phyloP scores from a whole-genome alignment of 2,797 vertebrate species.

The Sebastes elongatus region DNA sequence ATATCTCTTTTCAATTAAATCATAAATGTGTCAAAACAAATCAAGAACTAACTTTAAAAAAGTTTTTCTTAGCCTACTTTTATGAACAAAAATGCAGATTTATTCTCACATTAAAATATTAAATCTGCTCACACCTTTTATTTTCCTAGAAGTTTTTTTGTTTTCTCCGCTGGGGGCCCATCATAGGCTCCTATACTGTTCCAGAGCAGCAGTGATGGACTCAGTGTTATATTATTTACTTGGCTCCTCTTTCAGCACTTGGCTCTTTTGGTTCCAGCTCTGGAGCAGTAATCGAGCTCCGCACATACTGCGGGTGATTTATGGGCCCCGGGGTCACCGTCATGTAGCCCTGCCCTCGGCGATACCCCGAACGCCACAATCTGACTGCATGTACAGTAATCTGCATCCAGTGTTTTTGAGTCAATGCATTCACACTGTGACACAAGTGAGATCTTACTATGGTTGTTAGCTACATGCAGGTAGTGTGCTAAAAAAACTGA shows the following conservation, averaged over 20 bases:
- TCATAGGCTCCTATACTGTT: constrained; percentile 11
- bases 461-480: not conserved
- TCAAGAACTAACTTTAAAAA: not conserved
- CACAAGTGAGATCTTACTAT: not conserved
- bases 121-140: not conserved
- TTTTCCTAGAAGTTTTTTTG: not conserved
- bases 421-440: not conserved
- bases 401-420: not conserved
- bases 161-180: not conserved
- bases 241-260: constrained; percentile 67
- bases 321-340: constrained; percentile 37
- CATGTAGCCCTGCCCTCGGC: constrained; percentile 10
- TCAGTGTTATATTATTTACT: constrained; percentile 64
- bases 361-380: not conserved
- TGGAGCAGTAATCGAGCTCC: constrained; percentile 57
- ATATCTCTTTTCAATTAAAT: not conserved
- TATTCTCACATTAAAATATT: not conserved
- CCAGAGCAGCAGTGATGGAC: constrained; percentile 46
- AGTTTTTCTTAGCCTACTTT: not conserved
- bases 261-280: constrained; percentile 60
- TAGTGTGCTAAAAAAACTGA: not conserved
- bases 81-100: not conserved
- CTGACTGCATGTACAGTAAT: constrained; percentile 20
- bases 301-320: constrained; percentile 67
- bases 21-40: not conserved